Evolutionary conservation across 2,888 invertebrate species (phyloP).

Genomic region (Meteorus cinctellus): DNA sequence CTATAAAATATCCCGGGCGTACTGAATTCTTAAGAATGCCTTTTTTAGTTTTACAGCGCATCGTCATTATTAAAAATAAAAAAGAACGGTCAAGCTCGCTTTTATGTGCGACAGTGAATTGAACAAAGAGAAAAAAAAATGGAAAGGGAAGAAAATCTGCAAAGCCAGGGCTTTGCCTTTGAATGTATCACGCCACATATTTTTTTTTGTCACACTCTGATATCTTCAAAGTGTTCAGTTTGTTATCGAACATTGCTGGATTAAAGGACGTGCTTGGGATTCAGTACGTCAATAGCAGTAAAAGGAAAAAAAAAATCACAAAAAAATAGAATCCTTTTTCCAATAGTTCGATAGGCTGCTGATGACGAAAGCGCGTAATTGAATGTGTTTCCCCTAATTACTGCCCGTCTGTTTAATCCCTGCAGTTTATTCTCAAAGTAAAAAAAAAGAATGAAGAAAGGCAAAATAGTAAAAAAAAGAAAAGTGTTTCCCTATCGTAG

Average conservation of each 20-base stretch:
- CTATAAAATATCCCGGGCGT: background rate
- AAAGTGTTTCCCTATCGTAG: background rate
- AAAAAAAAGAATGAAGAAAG: too few species aligned
- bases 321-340: background rate
- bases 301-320: background rate
- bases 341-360: background rate
- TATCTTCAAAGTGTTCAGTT: background rate
- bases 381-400: background rate
- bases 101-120: background rate
- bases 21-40: background rate
- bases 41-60: background rate
- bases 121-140: background rate
- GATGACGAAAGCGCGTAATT: background rate
- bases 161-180: background rate
- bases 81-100: conserved; percentile 3
- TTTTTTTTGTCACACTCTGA: background rate
- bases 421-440: too few species aligned
- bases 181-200: background rate
- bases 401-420: too few species aligned
- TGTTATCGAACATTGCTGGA: background rate
- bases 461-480: background rate
- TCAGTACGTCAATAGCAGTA: background rate
- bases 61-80: background rate
- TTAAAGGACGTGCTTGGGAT: background rate
- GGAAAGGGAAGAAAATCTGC: background rate